These are phyloP conservation scores for Umimayanthus kanabou DNA, from an alignment of 92 coral and sea anemone species.

Conservation along the genomic window DNA sequence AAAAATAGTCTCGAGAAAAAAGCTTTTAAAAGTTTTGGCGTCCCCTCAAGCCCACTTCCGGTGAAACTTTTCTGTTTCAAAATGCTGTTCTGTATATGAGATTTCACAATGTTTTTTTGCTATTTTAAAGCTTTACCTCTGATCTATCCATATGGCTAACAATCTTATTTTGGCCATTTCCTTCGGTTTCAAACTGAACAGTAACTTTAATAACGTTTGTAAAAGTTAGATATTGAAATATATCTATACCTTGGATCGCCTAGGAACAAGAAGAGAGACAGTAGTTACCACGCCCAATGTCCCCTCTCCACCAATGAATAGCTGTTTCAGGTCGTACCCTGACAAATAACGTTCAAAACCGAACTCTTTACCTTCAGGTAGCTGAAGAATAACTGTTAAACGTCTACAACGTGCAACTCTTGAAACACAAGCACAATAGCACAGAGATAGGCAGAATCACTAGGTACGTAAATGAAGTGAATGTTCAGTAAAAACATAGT, in stretches of 20 bases:
- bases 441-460: background rate
- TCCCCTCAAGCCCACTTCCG: no score
- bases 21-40: no score
- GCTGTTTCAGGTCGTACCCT: slow-evolving; percentile 92
- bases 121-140: no score
- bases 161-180: no score
- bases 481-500: no score
- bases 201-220: no score
- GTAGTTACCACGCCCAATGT: slow-evolving; percentile 92
- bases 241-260: slow-evolving; percentile 63
- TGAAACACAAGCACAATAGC: background rate
- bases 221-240: background rate
- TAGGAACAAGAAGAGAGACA: slow-evolving; percentile 83
- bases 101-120: no score
- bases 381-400: background rate
- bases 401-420: background rate
- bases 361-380: background rate
- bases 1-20: no score
- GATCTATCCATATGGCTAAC: no score
- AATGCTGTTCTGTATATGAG: no score
- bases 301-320: slow-evolving; percentile 97
- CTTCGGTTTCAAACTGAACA: no score
- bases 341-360: background rate
- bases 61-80: no score
- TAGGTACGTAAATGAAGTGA: background rate